These are phyloP conservation scores for Leptestheria dahalacensis DNA, from an alignment of 1,140 invertebrate genomes.

Conservation along the genomic window DNA sequence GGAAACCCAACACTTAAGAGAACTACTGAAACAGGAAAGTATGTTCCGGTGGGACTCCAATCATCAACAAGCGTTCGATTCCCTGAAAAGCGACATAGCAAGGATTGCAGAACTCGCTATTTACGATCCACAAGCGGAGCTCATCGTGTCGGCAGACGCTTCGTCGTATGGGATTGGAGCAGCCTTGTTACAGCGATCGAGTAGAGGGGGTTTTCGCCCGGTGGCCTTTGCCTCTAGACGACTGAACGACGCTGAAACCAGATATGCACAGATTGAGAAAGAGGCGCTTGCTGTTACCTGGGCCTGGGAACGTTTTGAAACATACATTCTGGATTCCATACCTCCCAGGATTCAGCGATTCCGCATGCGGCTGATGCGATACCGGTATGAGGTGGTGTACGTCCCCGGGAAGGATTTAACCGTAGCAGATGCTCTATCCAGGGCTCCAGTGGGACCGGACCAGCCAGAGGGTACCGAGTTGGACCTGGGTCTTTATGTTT, in stretches of 20 bases:
- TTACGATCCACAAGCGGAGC: neutral
- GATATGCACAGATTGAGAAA: conserved; percentile 24
- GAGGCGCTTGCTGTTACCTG: conserved; percentile 23
- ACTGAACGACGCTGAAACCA: conserved; percentile 19
- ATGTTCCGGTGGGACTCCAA: conserved; percentile 24
- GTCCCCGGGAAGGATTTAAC: conserved; percentile 27
- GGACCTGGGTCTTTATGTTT: neutral
- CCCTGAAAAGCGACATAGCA: neutral
- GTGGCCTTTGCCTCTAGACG: conserved; percentile 22
- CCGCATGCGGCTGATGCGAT: conserved; percentile 27
- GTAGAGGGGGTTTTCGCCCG: neutral
- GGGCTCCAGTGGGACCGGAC: conserved; percentile 7
- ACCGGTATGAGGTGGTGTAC: conserved; percentile 28
- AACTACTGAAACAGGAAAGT: conserved; percentile 25
- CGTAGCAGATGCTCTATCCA: conserved; percentile 24
- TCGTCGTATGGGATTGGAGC: neutral
- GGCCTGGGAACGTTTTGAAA: conserved; percentile 25
- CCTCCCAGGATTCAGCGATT: conserved; percentile 29
- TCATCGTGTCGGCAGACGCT: neutral
- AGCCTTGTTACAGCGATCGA: neutral
- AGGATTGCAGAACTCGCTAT: neutral
- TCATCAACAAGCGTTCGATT: conserved; percentile 22
- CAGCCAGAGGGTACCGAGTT: neutral
- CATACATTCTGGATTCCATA: conserved; percentile 27
- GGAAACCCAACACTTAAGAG: conserved; percentile 26